Conservation (phyloP, 2,888 invertebrate genomes). For the Argynnis bischoffii region DNA sequence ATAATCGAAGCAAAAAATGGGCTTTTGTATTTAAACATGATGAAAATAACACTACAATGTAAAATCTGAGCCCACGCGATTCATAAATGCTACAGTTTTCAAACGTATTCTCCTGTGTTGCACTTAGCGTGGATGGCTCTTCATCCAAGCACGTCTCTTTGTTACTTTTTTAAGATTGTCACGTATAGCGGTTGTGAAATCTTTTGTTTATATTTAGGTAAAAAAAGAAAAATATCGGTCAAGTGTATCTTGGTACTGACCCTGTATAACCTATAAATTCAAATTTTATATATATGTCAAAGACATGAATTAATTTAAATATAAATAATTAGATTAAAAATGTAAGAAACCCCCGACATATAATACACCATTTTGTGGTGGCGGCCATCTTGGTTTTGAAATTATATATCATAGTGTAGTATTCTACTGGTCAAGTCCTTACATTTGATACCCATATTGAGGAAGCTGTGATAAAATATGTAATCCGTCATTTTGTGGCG, state of each 20-base stretch:
- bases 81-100: conserved; percentile 27
- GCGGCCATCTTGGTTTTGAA: too few relatives aligned
- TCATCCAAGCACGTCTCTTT: conserved; percentile 36
- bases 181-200: conserved; percentile 32
- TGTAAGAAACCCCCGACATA: too few relatives aligned
- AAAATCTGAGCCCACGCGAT: conserved; percentile 18
- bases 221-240: conserved; percentile 25
- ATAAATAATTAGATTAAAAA: too few relatives aligned
- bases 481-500: too few relatives aligned
- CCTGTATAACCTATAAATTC: conserved; percentile 3
- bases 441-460: too few relatives aligned
- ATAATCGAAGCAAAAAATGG: not conserved
- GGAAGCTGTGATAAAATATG: too few relatives aligned
- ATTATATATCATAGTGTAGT: too few relatives aligned
- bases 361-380: too few relatives aligned
- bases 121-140: conserved; percentile 34
- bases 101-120: conserved; percentile 22
- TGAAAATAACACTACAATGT: conserved; percentile 16
- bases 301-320: too few relatives aligned
- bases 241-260: conserved; percentile 26
- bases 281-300: not conserved
- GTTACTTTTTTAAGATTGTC: conserved; percentile 36
- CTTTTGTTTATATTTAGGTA: conserved; percentile 33
- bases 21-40: not conserved
- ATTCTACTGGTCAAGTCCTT: too few relatives aligned